Base-by-base conservation (phyloP, 2,113 vertebrate species). In the Gopherus evgoodei region DNA sequence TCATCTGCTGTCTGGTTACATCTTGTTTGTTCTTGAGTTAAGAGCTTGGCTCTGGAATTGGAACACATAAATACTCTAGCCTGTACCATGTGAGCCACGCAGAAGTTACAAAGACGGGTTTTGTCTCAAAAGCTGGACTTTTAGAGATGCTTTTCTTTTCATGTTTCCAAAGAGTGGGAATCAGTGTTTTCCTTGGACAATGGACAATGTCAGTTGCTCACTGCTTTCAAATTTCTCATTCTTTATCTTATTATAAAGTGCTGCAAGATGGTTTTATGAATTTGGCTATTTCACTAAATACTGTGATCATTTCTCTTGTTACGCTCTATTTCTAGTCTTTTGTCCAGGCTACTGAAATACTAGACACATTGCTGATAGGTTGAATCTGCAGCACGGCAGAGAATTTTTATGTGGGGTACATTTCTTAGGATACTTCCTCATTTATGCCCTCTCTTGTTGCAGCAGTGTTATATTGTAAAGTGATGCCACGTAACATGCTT, bases 101-200 rank as follows among this genome's bases (percentile, higher is more conserved):
- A 90, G 84, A 83, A 42, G 78, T 89, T 88, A 78, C 76, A 93
- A 87, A 90, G 38, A 11, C 47, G 22, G 8, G 62, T 96, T 96
- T 76, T 93, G 11, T 91, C 78, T 81, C 27, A 44, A 54, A 65
- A 93, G 76, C 42, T 94, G 16, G 50, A 16, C 69, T 91, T 96
- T 10, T 50, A 92, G 69, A 1, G 13, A 81, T 22, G 62, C 83
- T 90, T 65, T 85, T 78, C 3, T 2, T 42, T 80, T 96, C 1
- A 0, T 90, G 72, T 92, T 97, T 94, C 91, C 81, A 84, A 87
- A 52, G 25, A 76, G 62, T 78, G 75, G 79, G 62, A 95, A 53
- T 49, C 81, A 69, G 14, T 93, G 89, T 95, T 97, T 97, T 88
- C 65, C 53, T 91, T 96, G 96, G 95, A 89, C 86, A 90, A 85